A percentile compares a stretch with the other conserved stretches of the same genome.
phyloP scores from a whole-genome alignment of 2,888 invertebrate species.

The Parasteatoda lunata region DNA sequence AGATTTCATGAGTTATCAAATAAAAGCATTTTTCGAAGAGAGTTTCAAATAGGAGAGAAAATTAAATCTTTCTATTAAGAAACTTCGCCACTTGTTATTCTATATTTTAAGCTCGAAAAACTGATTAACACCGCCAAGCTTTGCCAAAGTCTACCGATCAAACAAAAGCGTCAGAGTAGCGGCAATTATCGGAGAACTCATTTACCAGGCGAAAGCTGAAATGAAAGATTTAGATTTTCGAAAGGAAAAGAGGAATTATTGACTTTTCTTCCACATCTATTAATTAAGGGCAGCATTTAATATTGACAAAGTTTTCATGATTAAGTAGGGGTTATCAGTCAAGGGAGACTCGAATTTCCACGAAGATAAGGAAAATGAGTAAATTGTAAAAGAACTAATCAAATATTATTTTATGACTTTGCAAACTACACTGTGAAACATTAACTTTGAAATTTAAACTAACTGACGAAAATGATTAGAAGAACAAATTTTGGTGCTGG shows the following conservation, averaged over 20 bases:
- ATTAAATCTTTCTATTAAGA: not conserved
- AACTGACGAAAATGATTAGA: too few relatives aligned
- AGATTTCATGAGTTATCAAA: too few relatives aligned
- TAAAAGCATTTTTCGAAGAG: too few relatives aligned
- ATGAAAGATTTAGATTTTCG: conserved; percentile 32
- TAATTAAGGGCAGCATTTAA: conserved; percentile 53
- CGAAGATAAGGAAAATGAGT: not conserved
- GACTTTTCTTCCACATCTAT: conserved; percentile 48
- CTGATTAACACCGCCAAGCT: conserved; percentile 26
- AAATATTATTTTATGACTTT: too few relatives aligned
- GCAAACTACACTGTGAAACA: too few relatives aligned
- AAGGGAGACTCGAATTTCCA: not conserved
- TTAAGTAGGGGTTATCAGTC: conserved; percentile 39
- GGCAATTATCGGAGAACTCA: conserved; percentile 56
- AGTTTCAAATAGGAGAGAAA: not conserved
- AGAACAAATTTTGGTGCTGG: too few relatives aligned
- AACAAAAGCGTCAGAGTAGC: conserved; percentile 32
- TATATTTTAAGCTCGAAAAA: conserved; percentile 16
- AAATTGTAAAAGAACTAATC: too few relatives aligned
- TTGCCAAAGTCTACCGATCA: not conserved
- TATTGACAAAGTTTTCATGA: conserved; percentile 55
- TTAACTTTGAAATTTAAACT: too few relatives aligned
- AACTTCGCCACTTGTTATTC: not conserved
- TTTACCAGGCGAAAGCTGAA: conserved; percentile 6
- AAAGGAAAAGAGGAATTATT: conserved; percentile 35